phyloP scores from a whole-genome alignment of 1,140 invertebrate genomes.

The Hirudo medicinalis region DNA sequence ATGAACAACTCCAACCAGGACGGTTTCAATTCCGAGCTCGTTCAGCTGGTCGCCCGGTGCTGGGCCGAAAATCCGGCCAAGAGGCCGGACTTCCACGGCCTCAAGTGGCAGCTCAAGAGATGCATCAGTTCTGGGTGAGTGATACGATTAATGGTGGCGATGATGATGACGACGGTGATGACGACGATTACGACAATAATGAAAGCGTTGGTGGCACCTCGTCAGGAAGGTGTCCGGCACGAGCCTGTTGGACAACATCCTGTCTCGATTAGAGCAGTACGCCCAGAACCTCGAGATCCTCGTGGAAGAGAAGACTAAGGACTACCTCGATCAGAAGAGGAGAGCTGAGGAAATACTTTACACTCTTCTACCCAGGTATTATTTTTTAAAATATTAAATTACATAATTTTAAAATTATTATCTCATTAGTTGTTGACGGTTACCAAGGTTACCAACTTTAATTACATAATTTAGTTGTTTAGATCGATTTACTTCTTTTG shows the following conservation, averaged over 20 bases:
- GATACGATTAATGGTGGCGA: neutral
- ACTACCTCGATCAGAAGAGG: slow-evolving; percentile 73
- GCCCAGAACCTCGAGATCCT: slow-evolving; percentile 77
- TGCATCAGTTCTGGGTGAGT: neutral
- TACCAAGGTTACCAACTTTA: too few species aligned
- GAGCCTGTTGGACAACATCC: slow-evolving; percentile 82
- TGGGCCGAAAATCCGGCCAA: slow-evolving; percentile 17
- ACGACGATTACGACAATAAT: neutral
- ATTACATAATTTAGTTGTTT: too few species aligned
- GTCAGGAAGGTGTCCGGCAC: slow-evolving; percentile 7
- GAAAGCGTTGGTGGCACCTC: neutral
- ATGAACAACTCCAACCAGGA: slow-evolving; percentile 9
- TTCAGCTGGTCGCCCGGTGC: slow-evolving; percentile 7
- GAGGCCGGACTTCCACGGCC: slow-evolving; percentile 10
- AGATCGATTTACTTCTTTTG: too few species aligned
- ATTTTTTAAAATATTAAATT: neutral
- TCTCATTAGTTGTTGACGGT: too few species aligned
- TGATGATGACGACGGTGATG: neutral
- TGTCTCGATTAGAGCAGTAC: slow-evolving; percentile 82
- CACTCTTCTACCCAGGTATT: slow-evolving; percentile 69
- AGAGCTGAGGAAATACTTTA: slow-evolving; percentile 76
- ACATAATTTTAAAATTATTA: too few species aligned
- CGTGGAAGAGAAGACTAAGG: slow-evolving; percentile 69
- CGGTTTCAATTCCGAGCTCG: slow-evolving; percentile 43
- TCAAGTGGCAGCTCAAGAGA: slow-evolving; percentile 16